phyloP scores from a whole-genome alignment of 2,797 vertebrate genomes.

The Pseudochaenichthys georgianus region DNA sequence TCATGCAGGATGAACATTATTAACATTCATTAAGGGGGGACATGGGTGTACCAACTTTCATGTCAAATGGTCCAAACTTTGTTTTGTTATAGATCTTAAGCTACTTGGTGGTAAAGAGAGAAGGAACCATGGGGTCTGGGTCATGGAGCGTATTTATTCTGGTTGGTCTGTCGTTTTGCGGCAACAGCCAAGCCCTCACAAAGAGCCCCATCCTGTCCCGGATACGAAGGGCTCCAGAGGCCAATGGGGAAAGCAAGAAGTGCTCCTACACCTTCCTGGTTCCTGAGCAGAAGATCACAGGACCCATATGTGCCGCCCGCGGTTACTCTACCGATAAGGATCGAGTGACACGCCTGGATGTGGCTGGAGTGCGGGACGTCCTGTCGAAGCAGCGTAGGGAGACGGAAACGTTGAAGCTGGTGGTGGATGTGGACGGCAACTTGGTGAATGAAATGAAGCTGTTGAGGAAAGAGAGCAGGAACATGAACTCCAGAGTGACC shows the following conservation, averaged over 20 bases:
- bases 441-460: constrained; percentile 98
- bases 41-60: background rate
- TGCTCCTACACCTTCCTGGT: constrained; percentile 98
- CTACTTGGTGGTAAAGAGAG: constrained; percentile 48
- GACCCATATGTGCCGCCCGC: constrained; percentile 93
- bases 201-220: constrained; percentile 81
- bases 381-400: constrained; percentile 93
- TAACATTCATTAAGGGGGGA: background rate
- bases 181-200: constrained; percentile 68
- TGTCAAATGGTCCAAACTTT: constrained; percentile 19
- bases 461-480: constrained; percentile 96
- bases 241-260: constrained; percentile 81
- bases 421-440: constrained; percentile 97
- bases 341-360: constrained; percentile 92
- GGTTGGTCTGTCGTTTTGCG: constrained; percentile 81
- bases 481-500: constrained; percentile 98
- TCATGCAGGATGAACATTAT: background rate
- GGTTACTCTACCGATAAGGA: constrained; percentile 88
- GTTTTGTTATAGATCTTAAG: constrained; percentile 57
- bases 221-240: constrained; percentile 78
- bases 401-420: constrained; percentile 93
- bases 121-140: constrained; percentile 84
- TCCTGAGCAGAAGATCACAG: constrained; percentile 96
- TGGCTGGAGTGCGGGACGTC: constrained; percentile 92
- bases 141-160: constrained; percentile 85